These are phyloP conservation scores for Drosophila santomea DNA, from an alignment of 1,140 invertebrate species.

Conservation along the genomic window DNA sequence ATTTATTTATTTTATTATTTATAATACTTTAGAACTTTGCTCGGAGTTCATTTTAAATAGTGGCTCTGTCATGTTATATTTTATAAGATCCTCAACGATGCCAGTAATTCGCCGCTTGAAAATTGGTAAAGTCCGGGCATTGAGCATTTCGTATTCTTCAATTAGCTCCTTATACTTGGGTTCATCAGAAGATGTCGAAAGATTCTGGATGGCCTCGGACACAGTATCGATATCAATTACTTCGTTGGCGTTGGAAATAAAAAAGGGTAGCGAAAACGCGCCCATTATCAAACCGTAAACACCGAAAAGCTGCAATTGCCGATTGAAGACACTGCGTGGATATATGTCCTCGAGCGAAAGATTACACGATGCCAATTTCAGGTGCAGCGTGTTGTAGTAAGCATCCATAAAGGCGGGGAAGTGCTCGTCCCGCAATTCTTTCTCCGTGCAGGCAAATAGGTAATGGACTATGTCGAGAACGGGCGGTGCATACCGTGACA, in stretches of 20 bases:
- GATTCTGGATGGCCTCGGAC: constrained; percentile 55
- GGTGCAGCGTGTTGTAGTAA: constrained; percentile 84
- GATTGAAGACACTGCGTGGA: constrained; percentile 61
- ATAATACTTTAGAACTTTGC: constrained; percentile 22
- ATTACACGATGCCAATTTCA: constrained; percentile 74
- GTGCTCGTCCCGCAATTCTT: constrained; percentile 81
- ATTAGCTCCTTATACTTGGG: constrained; percentile 47
- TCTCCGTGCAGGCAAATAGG: constrained; percentile 85
- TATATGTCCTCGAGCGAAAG: constrained; percentile 85
- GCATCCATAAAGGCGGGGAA: constrained; percentile 84
- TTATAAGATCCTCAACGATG: constrained; percentile 51
- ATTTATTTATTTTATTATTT: neutral
- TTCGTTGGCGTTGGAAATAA: constrained; percentile 57
- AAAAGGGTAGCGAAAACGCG: constrained; percentile 60
- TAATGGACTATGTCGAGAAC: constrained; percentile 85
- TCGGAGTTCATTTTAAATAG: constrained; percentile 20
- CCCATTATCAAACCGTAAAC: constrained; percentile 63
- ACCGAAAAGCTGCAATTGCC: constrained; percentile 52
- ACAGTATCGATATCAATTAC: constrained; percentile 64
- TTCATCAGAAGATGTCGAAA: constrained; percentile 44
- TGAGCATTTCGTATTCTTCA: constrained; percentile 59
- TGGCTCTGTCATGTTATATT: constrained; percentile 48
- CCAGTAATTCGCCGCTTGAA: constrained; percentile 60
- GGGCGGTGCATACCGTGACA: constrained; percentile 84
- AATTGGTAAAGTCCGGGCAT: constrained; percentile 60